These are phyloP conservation scores for Pristiophorus japonicus DNA, from an alignment of 2,113 vertebrate genomes.

Conservation along the genomic window DNA sequence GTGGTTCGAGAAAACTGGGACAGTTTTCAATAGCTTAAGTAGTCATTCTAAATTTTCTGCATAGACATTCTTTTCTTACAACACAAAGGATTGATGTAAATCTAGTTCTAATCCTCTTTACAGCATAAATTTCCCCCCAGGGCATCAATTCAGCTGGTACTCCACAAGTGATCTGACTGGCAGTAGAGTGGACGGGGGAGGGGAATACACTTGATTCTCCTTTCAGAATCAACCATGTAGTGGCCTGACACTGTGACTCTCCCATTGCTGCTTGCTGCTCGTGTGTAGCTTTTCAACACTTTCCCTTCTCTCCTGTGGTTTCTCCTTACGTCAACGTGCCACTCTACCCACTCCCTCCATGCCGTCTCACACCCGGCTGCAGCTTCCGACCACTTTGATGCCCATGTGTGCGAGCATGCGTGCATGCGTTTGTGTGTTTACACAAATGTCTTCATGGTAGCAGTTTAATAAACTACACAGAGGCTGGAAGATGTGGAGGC, in stretches of 20 bases:
- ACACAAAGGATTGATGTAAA: constrained; percentile 18
- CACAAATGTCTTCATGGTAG: neutral
- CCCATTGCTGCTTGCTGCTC: neutral
- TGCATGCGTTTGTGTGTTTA: neutral
- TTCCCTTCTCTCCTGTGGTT: neutral
- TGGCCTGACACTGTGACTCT: neutral
- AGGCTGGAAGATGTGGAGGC: too few species aligned
- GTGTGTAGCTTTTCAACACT: neutral
- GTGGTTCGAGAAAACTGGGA: neutral
- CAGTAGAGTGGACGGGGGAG: neutral
- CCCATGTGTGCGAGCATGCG: neutral
- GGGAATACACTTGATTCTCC: neutral
- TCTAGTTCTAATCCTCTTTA: constrained; percentile 7
- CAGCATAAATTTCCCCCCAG: neutral
- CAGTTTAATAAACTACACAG: neutral
- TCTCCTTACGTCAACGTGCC: neutral
- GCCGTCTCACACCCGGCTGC: neutral
- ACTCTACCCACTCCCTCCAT: neutral
- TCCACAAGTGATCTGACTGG: neutral
- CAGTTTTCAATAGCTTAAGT: neutral
- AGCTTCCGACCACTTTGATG: neutral
- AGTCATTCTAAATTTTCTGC: constrained; percentile 13
- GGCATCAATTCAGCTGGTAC: constrained; percentile 3
- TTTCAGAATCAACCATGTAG: neutral
- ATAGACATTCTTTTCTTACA: neutral